Percentiles rank a stretch among this genome's conserved stretches.
Conservation (phyloP, 1,140 invertebrate genomes). For the Cotesia vestalis region DNA sequence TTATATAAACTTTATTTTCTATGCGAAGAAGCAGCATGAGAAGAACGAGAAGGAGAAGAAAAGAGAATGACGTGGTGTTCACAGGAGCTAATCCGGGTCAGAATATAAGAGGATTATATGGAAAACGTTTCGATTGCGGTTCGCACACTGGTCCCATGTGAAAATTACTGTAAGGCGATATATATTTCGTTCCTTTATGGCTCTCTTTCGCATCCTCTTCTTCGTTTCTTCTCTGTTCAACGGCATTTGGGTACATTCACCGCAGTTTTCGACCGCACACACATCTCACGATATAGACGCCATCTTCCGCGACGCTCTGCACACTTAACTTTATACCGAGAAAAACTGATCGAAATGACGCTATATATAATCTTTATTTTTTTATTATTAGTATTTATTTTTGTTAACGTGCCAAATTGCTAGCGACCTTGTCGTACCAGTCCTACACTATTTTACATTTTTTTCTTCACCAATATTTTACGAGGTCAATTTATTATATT, state of each 20-base stretch:
- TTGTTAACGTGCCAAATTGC: no score
- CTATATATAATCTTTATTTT: no score
- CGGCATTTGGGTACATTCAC: background rate
- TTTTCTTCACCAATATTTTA: no score
- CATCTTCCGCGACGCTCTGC: no score
- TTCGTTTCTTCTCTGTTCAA: background rate
- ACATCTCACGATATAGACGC: no score
- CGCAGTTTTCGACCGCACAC: background rate
- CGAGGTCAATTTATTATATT: no score
- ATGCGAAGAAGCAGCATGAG: background rate
- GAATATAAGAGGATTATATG: slow-evolving; percentile 55
- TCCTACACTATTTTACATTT: background rate
- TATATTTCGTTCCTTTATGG: slow-evolving; percentile 20
- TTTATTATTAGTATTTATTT: no score
- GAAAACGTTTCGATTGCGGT: slow-evolving; percentile 57
- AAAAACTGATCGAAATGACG: no score
- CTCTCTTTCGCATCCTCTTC: background rate
- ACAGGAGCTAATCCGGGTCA: slow-evolving; percentile 51
- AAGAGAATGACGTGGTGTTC: slow-evolving; percentile 15
- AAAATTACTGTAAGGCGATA: slow-evolving; percentile 25
- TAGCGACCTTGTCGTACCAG: no score
- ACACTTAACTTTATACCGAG: no score
- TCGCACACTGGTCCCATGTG: slow-evolving; percentile 23
- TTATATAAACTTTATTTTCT: no score
- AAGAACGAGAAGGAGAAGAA: background rate